These are phyloP conservation scores for Parauchenoglanis ngamensis DNA, from an alignment of 2,797 vertebrate species.

Conservation along the genomic window DNA sequence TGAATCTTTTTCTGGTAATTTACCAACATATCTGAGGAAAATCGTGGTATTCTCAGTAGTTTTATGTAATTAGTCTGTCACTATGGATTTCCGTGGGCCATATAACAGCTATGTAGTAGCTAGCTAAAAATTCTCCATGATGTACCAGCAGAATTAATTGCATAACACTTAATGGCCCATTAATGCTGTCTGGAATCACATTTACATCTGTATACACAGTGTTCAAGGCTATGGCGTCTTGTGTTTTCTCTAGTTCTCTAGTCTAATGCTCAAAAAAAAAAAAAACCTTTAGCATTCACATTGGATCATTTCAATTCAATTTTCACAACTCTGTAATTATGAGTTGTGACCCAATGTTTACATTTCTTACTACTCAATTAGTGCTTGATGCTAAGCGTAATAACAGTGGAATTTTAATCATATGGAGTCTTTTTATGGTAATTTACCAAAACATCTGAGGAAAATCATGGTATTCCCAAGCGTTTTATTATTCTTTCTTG, in stretches of 20 bases:
- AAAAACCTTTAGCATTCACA: no score
- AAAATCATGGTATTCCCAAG: neutral
- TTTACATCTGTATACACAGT: neutral
- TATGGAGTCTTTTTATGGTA: neutral
- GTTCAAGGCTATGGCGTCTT: neutral
- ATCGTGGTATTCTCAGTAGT: neutral
- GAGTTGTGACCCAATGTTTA: neutral
- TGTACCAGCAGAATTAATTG: neutral
- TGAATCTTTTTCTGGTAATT: neutral
- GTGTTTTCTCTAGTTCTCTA: neutral
- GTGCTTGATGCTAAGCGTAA: neutral
- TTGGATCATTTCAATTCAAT: neutral
- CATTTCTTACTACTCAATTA: neutral
- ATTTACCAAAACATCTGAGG: neutral
- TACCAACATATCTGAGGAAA: neutral
- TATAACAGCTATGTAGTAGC: neutral
- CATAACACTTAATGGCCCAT: neutral
- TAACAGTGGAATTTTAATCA: neutral
- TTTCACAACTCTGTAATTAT: neutral
- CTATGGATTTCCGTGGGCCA: neutral
- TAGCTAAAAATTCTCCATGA: neutral
- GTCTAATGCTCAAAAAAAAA: no score
- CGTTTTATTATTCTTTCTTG: neutral
- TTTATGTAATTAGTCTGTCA: slow-evolving; percentile 5
- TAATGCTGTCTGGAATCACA: no score